Evolutionary conservation across 2,888 invertebrate species (phyloP).

Genomic region (Caenorhabditis sp.): DNA sequence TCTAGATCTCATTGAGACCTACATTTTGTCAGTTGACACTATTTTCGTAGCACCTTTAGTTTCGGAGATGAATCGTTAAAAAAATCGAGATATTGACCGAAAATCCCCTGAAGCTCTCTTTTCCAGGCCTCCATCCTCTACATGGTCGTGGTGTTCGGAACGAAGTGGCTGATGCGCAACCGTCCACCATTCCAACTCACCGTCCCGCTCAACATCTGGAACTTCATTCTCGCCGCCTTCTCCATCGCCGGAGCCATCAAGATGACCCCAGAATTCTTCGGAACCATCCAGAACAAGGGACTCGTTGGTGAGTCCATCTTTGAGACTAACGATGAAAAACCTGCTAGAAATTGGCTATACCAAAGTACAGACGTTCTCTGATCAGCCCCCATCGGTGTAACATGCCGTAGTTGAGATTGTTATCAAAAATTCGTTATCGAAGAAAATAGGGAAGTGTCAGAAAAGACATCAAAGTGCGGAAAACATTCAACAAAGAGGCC

Average conservation of each 20-base stretch:
- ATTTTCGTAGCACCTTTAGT: no score
- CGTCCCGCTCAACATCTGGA: conserved; percentile 84
- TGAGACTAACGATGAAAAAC: no score
- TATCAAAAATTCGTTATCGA: conserved; percentile 35
- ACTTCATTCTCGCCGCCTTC: conserved; percentile 84
- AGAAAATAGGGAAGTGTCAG: conserved; percentile 12
- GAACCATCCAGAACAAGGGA: conserved; percentile 71
- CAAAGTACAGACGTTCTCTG: conserved; percentile 56
- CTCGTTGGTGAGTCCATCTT: conserved; percentile 71
- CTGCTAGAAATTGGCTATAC: background rate
- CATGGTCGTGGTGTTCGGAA: conserved; percentile 83
- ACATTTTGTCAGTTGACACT: no score
- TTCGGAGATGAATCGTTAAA: no score
- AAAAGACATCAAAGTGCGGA: background rate
- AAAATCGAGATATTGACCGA: no score
- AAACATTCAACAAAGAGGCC: no score
- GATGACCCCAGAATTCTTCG: conserved; percentile 73
- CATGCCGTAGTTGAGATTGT: conserved; percentile 28
- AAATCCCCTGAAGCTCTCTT: background rate
- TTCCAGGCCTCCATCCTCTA: conserved; percentile 73
- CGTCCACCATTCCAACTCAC: conserved; percentile 84
- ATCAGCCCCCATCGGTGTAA: conserved; percentile 8
- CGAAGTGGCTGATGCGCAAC: conserved; percentile 84
- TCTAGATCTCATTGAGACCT: no score
- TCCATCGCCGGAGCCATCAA: conserved; percentile 80